Percentiles rank a stretch among this genome's conserved stretches.
These are phyloP conservation scores for Drosophila parthenogenetica DNA, from an alignment of 2,888 invertebrate species.

Conservation along the genomic window DNA sequence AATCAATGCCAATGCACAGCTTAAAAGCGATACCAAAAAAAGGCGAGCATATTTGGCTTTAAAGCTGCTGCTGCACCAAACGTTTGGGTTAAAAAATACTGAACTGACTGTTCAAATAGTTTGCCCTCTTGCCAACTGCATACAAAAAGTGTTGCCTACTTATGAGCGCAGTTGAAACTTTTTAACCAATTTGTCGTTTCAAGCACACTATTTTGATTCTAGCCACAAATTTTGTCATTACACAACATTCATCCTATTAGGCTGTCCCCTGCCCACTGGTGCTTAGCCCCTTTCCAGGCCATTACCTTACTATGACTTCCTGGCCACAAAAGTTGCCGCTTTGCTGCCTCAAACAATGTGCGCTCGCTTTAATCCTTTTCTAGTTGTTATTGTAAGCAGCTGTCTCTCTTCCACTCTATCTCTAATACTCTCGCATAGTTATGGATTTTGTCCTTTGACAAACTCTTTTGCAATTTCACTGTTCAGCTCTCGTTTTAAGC, in stretches of 20 bases:
- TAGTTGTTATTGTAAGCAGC: conserved; percentile 62
- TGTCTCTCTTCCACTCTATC: conserved; percentile 30
- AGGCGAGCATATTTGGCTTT: neutral
- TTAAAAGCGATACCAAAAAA: conserved; percentile 16
- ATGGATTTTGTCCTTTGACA: conserved; percentile 62
- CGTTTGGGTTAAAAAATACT: too few relatives aligned
- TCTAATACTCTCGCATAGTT: conserved; percentile 54
- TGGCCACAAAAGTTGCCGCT: conserved; percentile 42
- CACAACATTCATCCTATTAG: conserved; percentile 43
- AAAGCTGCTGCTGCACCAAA: neutral
- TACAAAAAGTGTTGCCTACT: conserved; percentile 32
- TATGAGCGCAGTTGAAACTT: conserved; percentile 18
- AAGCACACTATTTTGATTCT: conserved; percentile 41
- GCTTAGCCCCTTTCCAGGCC: conserved; percentile 45
- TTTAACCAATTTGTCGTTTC: conserved; percentile 49
- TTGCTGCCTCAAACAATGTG: conserved; percentile 56
- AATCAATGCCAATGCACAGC: conserved; percentile 41
- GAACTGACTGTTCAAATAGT: too few relatives aligned
- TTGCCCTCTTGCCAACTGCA: neutral
- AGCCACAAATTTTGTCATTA: conserved; percentile 60
- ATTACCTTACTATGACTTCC: conserved; percentile 79
- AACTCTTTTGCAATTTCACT: conserved; percentile 29
- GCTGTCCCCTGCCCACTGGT: neutral
- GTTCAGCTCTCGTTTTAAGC: conserved; percentile 52
- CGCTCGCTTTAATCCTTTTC: conserved; percentile 63